Percentiles rank a stretch among this genome's conserved stretches.
Evolutionary conservation across 2,888 invertebrate species (phyloP).

Genomic region (Rotaria macrura): DNA sequence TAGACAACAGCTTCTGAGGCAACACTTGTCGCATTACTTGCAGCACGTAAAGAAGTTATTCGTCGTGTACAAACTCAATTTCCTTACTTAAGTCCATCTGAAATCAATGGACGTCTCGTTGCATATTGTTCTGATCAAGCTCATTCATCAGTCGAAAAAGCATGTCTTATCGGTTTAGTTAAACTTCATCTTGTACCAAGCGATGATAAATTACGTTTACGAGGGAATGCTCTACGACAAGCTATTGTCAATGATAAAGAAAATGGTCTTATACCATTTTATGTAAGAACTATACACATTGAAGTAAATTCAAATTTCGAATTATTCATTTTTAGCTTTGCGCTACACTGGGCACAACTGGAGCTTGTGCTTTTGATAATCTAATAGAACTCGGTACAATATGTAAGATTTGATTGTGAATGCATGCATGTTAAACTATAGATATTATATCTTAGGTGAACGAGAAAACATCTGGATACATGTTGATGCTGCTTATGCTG

Average conservation of each 20-base stretch:
- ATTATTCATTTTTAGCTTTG: slow-evolving; percentile 52
- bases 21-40: slow-evolving; percentile 79
- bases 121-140: slow-evolving; percentile 88
- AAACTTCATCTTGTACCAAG: slow-evolving; percentile 44
- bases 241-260: slow-evolving; percentile 43
- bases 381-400: slow-evolving; percentile 60
- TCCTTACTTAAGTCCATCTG: slow-evolving; percentile 50
- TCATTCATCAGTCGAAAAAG: slow-evolving; percentile 36
- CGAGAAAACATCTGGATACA: slow-evolving; percentile 83
- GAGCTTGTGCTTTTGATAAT: slow-evolving; percentile 89
- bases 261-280: slow-evolving; percentile 49
- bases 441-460: slow-evolving; percentile 40
- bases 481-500: slow-evolving; percentile 94
- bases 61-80: slow-evolving; percentile 10
- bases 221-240: slow-evolving; percentile 42
- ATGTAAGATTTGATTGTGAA: slow-evolving; percentile 49
- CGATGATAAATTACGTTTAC: slow-evolving; percentile 45
- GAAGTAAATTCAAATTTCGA: background rate
- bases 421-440: no score
- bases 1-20: slow-evolving; percentile 88
- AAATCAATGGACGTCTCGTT: slow-evolving; percentile 80
- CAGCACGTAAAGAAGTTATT: slow-evolving; percentile 60
- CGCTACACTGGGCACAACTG: slow-evolving; percentile 87
- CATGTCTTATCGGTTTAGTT: slow-evolving; percentile 47
- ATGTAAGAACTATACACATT: slow-evolving; percentile 37